These are phyloP conservation scores for Nesogale talazaci DNA, from an alignment of 2,113 vertebrate genomes.

Conservation along the genomic window DNA sequence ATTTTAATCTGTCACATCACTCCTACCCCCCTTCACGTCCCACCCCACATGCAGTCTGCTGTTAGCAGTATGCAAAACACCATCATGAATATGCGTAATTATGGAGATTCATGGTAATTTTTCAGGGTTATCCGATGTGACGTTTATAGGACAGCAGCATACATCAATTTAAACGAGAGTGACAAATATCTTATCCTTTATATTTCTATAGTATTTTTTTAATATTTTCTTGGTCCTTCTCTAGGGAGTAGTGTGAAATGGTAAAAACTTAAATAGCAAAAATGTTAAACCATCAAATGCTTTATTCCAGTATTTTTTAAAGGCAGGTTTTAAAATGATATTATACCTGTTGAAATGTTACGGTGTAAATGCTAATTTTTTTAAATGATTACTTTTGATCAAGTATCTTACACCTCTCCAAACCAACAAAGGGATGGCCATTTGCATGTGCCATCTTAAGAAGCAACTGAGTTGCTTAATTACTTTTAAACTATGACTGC, in stretches of 20 bases:
- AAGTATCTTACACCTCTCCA: constrained; percentile 61
- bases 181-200: constrained; percentile 93
- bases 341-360: constrained; percentile 73
- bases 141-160: constrained; percentile 92
- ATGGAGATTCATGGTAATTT: constrained; percentile 94
- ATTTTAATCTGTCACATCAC: constrained; percentile 87
- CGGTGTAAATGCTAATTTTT: constrained; percentile 53
- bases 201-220: constrained; percentile 85
- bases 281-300: constrained; percentile 78
- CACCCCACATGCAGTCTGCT: constrained; percentile 80
- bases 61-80: constrained; percentile 91
- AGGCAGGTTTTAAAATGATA: constrained; percentile 24
- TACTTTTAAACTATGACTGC: constrained; percentile 69
- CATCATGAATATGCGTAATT: constrained; percentile 95
- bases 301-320: constrained; percentile 73
- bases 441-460: constrained; percentile 62
- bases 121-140: constrained; percentile 93
- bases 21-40: constrained; percentile 76
- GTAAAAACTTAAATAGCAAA: constrained; percentile 82
- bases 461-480: constrained; percentile 66
- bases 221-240: constrained; percentile 83
- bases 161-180: constrained; percentile 91
- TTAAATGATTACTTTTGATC: constrained; percentile 55
- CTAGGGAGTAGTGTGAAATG: constrained; percentile 75
- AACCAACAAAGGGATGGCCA: constrained; percentile 43